These are phyloP conservation scores for Coleophora deauratella DNA, from an alignment of 2,888 invertebrate genomes.

Conservation along the genomic window DNA sequence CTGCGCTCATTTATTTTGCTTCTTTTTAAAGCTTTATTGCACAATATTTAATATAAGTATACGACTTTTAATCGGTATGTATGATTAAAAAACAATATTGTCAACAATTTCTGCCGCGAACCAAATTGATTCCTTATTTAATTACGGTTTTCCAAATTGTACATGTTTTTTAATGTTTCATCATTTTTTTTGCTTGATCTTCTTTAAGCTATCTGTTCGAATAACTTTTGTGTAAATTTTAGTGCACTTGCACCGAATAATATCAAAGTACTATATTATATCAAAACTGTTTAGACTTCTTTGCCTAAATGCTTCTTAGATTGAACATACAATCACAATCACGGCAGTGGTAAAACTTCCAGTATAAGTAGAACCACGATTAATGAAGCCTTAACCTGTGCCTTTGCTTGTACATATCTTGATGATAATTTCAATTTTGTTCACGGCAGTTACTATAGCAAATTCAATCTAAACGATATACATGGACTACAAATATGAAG, in stretches of 20 bases:
- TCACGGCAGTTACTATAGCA: constrained; percentile 26
- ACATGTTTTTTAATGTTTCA: not conserved
- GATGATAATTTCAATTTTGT: constrained; percentile 18
- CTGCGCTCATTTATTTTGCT: constrained; percentile 42
- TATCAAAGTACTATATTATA: too few relatives aligned
- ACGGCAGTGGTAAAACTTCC: too few relatives aligned
- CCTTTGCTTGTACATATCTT: too few relatives aligned
- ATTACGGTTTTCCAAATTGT: not conserved
- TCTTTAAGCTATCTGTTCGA: too few relatives aligned
- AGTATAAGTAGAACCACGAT: too few relatives aligned
- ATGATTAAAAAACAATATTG: constrained; percentile 18
- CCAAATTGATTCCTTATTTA: constrained; percentile 16
- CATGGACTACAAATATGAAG: constrained; percentile 51
- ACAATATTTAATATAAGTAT: constrained; percentile 20
- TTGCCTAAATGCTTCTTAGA: too few relatives aligned
- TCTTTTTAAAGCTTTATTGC: constrained; percentile 48
- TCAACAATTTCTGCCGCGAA: constrained; percentile 31
- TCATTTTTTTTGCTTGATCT: not conserved
- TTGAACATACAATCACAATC: too few relatives aligned
- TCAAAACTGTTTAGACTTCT: too few relatives aligned
- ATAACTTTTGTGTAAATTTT: too few relatives aligned
- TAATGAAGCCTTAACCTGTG: too few relatives aligned
- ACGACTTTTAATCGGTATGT: constrained; percentile 16
- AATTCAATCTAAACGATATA: too few relatives aligned
- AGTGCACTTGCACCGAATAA: too few relatives aligned